Conservation (phyloP, 2,113 vertebrate species). For the Nicator chloris region DNA sequence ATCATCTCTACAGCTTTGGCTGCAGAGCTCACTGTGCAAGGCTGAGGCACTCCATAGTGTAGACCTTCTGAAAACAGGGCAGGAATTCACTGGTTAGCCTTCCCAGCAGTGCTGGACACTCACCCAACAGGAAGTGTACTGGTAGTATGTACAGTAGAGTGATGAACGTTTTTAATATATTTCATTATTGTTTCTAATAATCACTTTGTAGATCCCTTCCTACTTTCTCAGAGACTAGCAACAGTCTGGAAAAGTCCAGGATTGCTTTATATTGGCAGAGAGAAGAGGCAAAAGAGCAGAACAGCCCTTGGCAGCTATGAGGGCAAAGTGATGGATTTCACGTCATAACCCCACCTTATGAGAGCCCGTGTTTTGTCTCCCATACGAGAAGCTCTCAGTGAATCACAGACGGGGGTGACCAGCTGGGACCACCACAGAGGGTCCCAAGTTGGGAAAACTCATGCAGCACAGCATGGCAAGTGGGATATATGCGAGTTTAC, state of each 20-base stretch:
- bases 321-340: neutral
- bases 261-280: neutral
- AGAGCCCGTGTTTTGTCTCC: neutral
- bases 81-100: neutral
- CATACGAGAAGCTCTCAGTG: neutral
- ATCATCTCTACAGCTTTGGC: neutral
- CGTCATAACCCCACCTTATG: neutral
- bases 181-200: neutral
- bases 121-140: neutral
- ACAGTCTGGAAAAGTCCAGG: neutral
- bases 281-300: neutral
- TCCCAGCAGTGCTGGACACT: no score
- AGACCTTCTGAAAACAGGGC: neutral
- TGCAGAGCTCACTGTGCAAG: neutral
- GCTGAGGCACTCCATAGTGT: accelerated
- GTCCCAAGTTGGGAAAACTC: neutral
- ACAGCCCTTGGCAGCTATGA: neutral
- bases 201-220: neutral
- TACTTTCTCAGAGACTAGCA: neutral
- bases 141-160: neutral
- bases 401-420: neutral
- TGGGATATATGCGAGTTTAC: neutral
- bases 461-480: neutral
- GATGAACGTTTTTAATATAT: neutral
- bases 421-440: neutral